Percentiles rank a stretch among this genome's conserved stretches.
Evolutionary conservation across 1,140 invertebrate species (phyloP).

Genomic region (Aphis craccivora): DNA sequence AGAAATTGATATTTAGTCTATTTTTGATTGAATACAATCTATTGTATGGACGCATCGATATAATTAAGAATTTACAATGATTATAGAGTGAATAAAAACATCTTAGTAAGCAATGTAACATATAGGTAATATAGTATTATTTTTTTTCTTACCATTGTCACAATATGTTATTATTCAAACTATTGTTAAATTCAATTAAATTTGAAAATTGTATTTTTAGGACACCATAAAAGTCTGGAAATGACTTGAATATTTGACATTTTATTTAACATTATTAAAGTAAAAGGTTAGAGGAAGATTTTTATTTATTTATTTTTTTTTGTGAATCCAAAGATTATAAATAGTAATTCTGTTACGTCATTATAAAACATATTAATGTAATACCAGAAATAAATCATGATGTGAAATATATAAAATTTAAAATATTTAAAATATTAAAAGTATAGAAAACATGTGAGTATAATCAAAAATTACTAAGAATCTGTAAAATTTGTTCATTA

Average conservation of each 20-base stretch:
- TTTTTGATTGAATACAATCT: neutral
- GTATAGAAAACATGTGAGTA: neutral
- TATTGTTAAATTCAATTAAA: conserved; percentile 18
- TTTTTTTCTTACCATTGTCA: conserved; percentile 33
- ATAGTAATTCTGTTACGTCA: neutral
- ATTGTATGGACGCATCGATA: neutral
- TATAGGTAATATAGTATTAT: neutral
- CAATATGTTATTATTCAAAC: neutral
- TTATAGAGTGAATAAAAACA: conserved; percentile 17
- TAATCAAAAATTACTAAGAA: neutral
- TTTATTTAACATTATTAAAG: neutral
- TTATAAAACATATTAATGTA: neutral
- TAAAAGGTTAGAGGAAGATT: neutral
- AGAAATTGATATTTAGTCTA: conserved; percentile 41
- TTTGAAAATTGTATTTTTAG: neutral
- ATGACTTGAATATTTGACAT: neutral
- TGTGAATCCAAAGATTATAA: neutral
- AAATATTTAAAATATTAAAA: neutral
- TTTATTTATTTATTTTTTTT: neutral
- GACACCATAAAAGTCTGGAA: neutral
- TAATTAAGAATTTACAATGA: conserved; percentile 43
- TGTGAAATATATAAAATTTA: neutral
- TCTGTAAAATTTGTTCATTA: neutral
- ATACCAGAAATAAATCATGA: neutral
- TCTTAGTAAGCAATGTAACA: neutral